Evolutionary conservation across 53 echinoderm and acorn worm species (phyloP).

Genomic region (Glandiceps talaboti): DNA sequence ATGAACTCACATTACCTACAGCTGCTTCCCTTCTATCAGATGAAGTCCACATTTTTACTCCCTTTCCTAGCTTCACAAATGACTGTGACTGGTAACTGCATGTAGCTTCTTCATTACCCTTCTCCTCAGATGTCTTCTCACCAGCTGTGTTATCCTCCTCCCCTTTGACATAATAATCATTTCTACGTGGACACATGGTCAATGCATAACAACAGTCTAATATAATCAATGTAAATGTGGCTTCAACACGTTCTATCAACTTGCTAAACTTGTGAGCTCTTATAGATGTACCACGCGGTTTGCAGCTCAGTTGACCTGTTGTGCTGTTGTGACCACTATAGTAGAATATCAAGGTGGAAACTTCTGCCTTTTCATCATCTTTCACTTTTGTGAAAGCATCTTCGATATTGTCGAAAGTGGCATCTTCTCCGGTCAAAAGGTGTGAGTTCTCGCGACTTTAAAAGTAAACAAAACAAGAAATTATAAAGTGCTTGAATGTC

Average conservation of each 20-base stretch:
- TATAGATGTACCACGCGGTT: background rate
- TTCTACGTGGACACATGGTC: background rate
- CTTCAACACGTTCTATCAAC: background rate
- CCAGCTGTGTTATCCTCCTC: background rate
- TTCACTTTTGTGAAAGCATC: background rate
- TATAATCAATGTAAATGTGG: background rate
- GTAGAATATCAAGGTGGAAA: background rate
- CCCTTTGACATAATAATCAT: background rate
- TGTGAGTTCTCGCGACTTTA: background rate
- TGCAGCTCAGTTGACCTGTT: background rate
- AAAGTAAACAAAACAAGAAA: too few species aligned
- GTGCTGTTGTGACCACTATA: background rate
- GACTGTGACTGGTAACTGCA: background rate
- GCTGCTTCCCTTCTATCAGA: background rate
- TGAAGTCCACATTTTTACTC: background rate
- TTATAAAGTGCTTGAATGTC: too few species aligned
- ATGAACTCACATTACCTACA: background rate
- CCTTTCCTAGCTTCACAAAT: too few species aligned
- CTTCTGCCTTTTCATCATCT: background rate
- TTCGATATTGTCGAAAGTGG: background rate
- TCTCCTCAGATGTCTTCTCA: background rate
- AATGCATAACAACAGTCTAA: background rate
- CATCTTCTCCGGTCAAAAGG: background rate
- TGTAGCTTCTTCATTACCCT: background rate
- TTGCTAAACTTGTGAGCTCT: background rate